These are phyloP conservation scores for Anser brachyrhynchus DNA, from an alignment of 2,113 vertebrate genomes.

Conservation along the genomic window DNA sequence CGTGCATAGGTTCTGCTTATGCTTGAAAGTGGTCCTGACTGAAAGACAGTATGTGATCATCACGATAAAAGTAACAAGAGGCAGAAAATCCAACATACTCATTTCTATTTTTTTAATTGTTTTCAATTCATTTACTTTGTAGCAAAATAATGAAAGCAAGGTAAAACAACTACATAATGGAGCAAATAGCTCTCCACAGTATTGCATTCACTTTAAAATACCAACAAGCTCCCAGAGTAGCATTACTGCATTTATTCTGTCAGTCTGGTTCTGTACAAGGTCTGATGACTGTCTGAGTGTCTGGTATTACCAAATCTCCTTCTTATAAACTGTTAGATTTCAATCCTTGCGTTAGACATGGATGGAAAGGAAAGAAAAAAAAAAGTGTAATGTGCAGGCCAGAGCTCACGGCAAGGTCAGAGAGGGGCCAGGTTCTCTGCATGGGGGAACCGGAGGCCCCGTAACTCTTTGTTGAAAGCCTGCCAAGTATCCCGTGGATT, in stretches of 20 bases:
- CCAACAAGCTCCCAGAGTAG: background rate
- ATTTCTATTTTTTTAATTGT: background rate
- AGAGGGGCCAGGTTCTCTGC: slow-evolving; percentile 39
- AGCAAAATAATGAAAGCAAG: background rate
- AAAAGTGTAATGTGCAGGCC: background rate
- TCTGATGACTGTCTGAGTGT: background rate
- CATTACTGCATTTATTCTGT: background rate
- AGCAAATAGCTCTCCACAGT: background rate
- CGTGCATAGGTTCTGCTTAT: background rate
- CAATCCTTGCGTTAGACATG: background rate
- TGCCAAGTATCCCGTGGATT: slow-evolving; percentile 54
- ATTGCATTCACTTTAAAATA: background rate
- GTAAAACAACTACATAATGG: background rate
- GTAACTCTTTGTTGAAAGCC: slow-evolving; percentile 48
- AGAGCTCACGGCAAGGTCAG: slow-evolving; percentile 31
- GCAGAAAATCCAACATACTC: background rate
- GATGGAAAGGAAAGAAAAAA: slow-evolving; percentile 12
- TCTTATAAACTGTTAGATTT: slow-evolving; percentile 11
- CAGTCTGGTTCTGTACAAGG: background rate
- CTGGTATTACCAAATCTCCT: slow-evolving; percentile 1
- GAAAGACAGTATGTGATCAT: background rate
- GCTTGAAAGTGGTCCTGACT: background rate
- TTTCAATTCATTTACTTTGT: background rate
- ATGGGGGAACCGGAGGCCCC: slow-evolving; percentile 16
- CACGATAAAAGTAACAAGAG: background rate